Evolutionary conservation across 1,140 invertebrate species (phyloP), one percentile per base, ranked within the genome.

Genomic region (Drosophila baimaii): DNA sequence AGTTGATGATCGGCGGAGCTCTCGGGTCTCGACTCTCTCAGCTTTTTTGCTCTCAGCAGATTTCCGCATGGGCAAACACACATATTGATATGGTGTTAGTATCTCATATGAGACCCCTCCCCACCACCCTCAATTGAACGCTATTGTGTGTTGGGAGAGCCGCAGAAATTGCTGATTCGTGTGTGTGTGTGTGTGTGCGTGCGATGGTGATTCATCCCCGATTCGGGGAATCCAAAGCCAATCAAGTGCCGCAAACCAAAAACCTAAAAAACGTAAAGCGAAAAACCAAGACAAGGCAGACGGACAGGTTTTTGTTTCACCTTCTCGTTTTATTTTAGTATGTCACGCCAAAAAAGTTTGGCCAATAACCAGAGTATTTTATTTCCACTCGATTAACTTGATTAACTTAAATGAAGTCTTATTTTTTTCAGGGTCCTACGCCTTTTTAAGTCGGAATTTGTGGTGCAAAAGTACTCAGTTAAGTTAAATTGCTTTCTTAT

Each of bases 171-270:
- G 63, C 43, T 31, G 21, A 39, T 49, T 39, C 35, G 52, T 29
- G 31, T 72, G 43, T 47, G 37, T 33, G 43, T 44, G 23, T 17
- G 51, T 21, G 49, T 52, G 33, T n/a, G 31, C 19, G 51, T 33
- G 13, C 25, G 55, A 7, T 23, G 63, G 70, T 88, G 83, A 88
- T 68, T 88, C 83, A 88, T 70, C 10, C 19, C 12, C 35, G 55
- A 64, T 88, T 88, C 80, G 84, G 83, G 83, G 83, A 89, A 89
- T 83, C 82, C 81, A 69, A 84, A 82, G 69, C 70, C 57, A 79
- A 82, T 65, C 79, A 88, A 86, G 65, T 88, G 82, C 79, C 58
- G 54, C 51, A 52, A 78, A 52, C 51, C 19, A 15, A 52, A 52
- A 52, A 21, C 51, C 31, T 35, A 54, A 54, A 35, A 33, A 15